These are phyloP conservation scores for Distichodus sexfasciatus DNA, from an alignment of 2,797 vertebrate species.

Conservation along the genomic window DNA sequence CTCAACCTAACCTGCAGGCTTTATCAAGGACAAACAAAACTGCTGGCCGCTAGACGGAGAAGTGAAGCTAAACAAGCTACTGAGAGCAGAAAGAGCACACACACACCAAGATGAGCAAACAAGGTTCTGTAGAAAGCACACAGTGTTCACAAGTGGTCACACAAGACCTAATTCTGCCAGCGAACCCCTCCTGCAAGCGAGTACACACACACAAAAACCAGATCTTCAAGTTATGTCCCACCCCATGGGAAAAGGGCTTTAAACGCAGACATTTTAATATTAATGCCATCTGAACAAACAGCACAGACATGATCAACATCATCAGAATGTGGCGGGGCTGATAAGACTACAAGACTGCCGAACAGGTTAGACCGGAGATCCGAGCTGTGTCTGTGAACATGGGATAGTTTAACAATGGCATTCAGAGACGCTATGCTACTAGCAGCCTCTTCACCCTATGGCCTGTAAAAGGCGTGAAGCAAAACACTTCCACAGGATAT, in stretches of 20 bases:
- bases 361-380: conserved; percentile 5
- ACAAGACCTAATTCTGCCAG: not conserved
- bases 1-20: not conserved
- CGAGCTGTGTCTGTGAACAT: not conserved
- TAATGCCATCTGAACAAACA: not conserved
- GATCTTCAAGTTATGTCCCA: not conserved
- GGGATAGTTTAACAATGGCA: not conserved
- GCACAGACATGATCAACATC: not conserved
- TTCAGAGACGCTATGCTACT: no score
- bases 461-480: no score
- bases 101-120: not conserved
- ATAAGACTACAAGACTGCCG: not conserved
- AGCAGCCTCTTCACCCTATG: no score
- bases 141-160: not conserved
- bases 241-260: not conserved
- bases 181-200: not conserved
- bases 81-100: not conserved
- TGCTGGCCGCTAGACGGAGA: not conserved
- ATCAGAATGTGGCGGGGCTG: conserved; percentile 12
- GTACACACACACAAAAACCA: not conserved
- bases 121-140: not conserved
- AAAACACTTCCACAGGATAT: no score
- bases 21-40: not conserved
- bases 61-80: not conserved
- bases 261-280: not conserved